These are phyloP conservation scores for Noctua janthe DNA, from an alignment of 2,888 invertebrate genomes.

Conservation along the genomic window DNA sequence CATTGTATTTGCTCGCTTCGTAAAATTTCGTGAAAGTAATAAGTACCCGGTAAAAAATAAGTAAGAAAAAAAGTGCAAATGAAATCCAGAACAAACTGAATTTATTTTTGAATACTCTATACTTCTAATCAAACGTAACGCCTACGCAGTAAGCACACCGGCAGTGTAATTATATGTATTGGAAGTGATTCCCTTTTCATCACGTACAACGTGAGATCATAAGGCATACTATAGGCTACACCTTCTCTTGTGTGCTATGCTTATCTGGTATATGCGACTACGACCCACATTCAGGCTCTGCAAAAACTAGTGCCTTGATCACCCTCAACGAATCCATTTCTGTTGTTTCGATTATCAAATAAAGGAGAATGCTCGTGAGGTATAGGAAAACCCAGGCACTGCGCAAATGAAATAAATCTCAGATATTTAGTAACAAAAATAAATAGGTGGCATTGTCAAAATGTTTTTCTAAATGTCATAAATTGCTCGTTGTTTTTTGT, in stretches of 20 bases:
- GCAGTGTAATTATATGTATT: not conserved
- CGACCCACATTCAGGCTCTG: not conserved
- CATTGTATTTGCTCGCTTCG: not conserved
- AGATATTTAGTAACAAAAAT: too few species aligned
- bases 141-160: not conserved
- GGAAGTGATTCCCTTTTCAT: not conserved
- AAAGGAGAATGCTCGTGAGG: not conserved
- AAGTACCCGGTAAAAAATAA: conserved; percentile 33
- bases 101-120: not conserved
- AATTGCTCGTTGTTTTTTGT: too few species aligned
- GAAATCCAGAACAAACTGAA: conserved; percentile 12
- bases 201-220: not conserved
- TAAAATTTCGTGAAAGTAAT: conserved; percentile 36
- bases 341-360: not conserved
- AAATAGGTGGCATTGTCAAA: too few species aligned
- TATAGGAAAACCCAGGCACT: too few species aligned
- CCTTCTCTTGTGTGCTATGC: not conserved
- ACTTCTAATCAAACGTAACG: not conserved
- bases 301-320: not conserved
- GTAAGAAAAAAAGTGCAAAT: conserved; percentile 47
- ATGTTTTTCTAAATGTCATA: too few species aligned
- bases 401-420: too few species aligned
- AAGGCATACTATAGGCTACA: not conserved
- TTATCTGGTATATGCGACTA: not conserved
- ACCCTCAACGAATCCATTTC: not conserved